These are phyloP conservation scores for Saturnia japonica DNA, from an alignment of 2,888 invertebrate species.

Conservation along the genomic window DNA sequence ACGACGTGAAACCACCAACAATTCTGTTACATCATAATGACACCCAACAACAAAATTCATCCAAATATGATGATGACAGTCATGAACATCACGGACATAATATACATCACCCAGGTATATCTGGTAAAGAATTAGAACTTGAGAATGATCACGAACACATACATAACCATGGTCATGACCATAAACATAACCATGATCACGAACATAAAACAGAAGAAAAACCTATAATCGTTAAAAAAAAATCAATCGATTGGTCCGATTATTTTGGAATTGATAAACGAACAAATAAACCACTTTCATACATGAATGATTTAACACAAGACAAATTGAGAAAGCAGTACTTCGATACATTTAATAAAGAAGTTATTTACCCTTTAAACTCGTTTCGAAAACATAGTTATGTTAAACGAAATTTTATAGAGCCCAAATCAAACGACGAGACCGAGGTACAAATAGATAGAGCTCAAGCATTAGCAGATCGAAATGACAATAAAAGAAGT, in stretches of 20 bases:
- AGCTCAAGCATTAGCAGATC: constrained; percentile 43
- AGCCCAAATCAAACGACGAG: constrained; percentile 57
- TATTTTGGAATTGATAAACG: constrained; percentile 93
- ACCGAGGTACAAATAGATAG: constrained; percentile 52
- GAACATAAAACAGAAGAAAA: constrained; percentile 57
- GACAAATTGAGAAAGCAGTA: constrained; percentile 72
- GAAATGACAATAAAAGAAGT: constrained; percentile 60
- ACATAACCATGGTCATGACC: constrained; percentile 36
- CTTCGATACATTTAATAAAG: constrained; percentile 70
- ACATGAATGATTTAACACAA: constrained; percentile 64
- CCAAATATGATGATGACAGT: constrained; percentile 53
- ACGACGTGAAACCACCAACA: constrained; percentile 70
- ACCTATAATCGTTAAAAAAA: constrained; percentile 85
- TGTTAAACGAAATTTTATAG: constrained; percentile 66
- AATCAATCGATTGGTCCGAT: constrained; percentile 93
- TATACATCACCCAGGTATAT: constrained; percentile 58
- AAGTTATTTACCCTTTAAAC: constrained; percentile 68
- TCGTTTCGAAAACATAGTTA: constrained; percentile 62
- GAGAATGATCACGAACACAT: constrained; percentile 33
- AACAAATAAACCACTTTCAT: constrained; percentile 83
- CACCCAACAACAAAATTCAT: constrained; percentile 48
- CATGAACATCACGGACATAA: constrained; percentile 62
- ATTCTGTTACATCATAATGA: constrained; percentile 54
- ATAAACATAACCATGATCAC: constrained; percentile 37
- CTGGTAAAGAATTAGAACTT: constrained; percentile 47